Percentiles rank a stretch among this genome's conserved stretches.
Evolutionary conservation across 2,888 invertebrate genomes (phyloP).

Genomic region (Agrotis puta): DNA sequence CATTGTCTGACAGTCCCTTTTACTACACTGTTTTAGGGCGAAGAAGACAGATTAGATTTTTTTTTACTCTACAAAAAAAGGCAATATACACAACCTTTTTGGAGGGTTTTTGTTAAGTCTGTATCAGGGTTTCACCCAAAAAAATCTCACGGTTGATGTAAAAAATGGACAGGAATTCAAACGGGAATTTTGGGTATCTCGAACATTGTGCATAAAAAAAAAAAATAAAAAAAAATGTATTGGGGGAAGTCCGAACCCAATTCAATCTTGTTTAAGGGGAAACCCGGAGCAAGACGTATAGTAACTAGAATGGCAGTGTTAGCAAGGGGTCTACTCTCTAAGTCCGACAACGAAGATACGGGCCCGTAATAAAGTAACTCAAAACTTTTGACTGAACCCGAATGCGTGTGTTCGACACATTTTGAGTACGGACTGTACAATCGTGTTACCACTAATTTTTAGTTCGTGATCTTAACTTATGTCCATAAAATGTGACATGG

Average conservation of each 20-base stretch:
- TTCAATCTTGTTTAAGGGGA: not conserved
- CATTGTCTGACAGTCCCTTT: no score
- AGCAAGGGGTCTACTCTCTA: no score
- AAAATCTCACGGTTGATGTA: not conserved
- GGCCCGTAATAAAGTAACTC: no score
- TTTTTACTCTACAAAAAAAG: not conserved
- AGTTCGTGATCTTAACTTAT: no score
- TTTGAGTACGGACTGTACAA: no score
- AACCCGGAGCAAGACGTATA: not conserved
- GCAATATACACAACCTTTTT: not conserved
- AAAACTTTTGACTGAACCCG: no score
- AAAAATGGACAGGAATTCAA: not conserved
- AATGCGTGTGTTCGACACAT: no score
- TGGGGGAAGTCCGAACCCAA: not conserved
- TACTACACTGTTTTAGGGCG: no score
- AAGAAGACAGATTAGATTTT: not conserved
- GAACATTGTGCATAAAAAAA: not conserved
- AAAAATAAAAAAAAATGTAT: not conserved
- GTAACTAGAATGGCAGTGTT: not conserved
- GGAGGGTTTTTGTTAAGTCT: not conserved
- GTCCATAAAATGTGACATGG: no score
- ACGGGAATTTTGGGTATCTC: not conserved
- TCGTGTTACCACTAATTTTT: no score
- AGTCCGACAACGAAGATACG: no score
- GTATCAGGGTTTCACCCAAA: slow-evolving; percentile 3